A percentile compares a stretch with the other conserved stretches of the same genome.
Evolutionary conservation across 2,797 vertebrate genomes (phyloP).

Genomic region (Aeoliscus strigatus): DNA sequence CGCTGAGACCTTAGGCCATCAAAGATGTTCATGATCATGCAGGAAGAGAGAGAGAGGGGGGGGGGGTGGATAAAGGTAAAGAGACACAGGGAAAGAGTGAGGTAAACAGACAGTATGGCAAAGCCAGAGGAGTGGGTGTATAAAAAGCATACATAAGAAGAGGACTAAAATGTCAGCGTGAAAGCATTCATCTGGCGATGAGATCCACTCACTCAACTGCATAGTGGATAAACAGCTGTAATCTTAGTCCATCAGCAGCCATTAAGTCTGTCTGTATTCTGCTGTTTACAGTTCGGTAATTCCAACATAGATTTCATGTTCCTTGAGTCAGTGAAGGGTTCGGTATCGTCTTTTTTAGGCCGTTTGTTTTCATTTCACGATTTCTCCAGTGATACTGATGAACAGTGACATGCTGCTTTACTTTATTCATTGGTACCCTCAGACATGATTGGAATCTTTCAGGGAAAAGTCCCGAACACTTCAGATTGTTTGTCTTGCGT

Average conservation of each 20-base stretch:
- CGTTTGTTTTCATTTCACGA: no score
- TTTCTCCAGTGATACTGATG: no score
- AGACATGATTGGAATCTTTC: no score
- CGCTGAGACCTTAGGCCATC: slow-evolving; percentile 47
- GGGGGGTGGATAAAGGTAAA: no score
- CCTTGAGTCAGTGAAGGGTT: no score
- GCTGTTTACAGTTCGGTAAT: slow-evolving; percentile 33
- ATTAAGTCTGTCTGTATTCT: slow-evolving; percentile 33
- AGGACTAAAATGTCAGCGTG: slow-evolving; percentile 54
- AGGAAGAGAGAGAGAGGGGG: slow-evolving; percentile 24
- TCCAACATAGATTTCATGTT: no score
- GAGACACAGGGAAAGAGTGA: slow-evolving; percentile 43
- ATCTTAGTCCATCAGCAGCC: slow-evolving; percentile 46
- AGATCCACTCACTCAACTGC: slow-evolving; percentile 46
- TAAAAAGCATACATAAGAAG: slow-evolving; percentile 55
- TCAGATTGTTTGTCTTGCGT: no score
- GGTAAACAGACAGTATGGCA: slow-evolving; percentile 34
- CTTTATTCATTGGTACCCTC: no score
- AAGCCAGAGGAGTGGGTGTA: slow-evolving; percentile 52
- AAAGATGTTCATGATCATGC: slow-evolving; percentile 50
- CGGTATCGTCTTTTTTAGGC: no score
- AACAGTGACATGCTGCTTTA: no score
- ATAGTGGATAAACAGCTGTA: slow-evolving; percentile 51
- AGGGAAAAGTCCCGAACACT: no score
- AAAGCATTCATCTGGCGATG: slow-evolving; percentile 57